Evolutionary conservation across 2,797 vertebrate species (phyloP).

Genomic region (Enteromius mattozi): DNA sequence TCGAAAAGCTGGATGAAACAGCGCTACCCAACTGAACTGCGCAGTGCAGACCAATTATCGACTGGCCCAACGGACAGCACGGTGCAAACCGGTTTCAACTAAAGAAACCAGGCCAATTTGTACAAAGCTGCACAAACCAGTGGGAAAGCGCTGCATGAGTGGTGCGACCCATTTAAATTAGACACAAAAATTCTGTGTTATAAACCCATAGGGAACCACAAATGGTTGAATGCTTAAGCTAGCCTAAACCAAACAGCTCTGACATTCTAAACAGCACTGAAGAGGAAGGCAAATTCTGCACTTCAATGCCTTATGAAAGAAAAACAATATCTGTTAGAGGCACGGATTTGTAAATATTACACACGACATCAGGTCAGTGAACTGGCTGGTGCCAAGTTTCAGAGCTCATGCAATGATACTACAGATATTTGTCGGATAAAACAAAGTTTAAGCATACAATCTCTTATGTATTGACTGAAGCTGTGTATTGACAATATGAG

Average conservation of each 20-base stretch:
- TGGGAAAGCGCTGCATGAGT: slow-evolving; percentile 23
- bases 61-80: slow-evolving; percentile 21
- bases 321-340: not conserved
- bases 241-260: slow-evolving; percentile 7
- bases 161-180: slow-evolving; percentile 19
- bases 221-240: not conserved
- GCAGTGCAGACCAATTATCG: slow-evolving; percentile 18
- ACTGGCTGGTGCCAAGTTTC: no score
- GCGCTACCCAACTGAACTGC: slow-evolving; percentile 4
- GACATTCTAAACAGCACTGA: not conserved
- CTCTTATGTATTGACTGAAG: not conserved
- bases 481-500: not conserved
- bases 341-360: not conserved
- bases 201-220: slow-evolving; percentile 21
- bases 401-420: not conserved
- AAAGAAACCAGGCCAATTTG: slow-evolving; percentile 36
- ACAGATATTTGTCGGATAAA: not conserved
- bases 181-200: slow-evolving; percentile 4
- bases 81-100: slow-evolving; percentile 8
- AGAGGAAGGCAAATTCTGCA: not conserved
- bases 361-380: not conserved
- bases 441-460: not conserved
- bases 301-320: not conserved
- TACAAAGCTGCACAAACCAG: slow-evolving; percentile 31
- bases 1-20: slow-evolving; percentile 29